Conservation (phyloP, 2,888 invertebrate species). For the Lycocerus yunnanus region DNA sequence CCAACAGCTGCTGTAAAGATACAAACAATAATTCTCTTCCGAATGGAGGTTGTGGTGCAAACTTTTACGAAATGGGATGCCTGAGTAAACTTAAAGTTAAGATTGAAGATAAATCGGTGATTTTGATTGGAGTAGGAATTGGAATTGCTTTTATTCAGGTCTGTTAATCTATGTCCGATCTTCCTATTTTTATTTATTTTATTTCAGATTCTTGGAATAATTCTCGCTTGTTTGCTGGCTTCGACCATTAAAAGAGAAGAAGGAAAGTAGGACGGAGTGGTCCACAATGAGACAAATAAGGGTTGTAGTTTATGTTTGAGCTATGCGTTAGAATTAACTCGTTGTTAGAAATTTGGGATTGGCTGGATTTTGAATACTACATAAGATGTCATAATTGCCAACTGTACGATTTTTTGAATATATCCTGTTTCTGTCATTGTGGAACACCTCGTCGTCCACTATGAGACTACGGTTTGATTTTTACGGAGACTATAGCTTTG, state of each 20-base stretch:
- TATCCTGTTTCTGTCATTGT: too few species aligned
- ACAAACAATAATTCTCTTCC: conserved; percentile 43
- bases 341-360: too few species aligned
- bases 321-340: too few species aligned
- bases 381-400: too few species aligned
- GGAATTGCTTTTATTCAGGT: conserved; percentile 67
- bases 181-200: conserved; percentile 7
- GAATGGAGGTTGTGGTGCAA: conserved; percentile 43
- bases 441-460: too few species aligned
- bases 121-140: conserved; percentile 67
- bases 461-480: too few species aligned
- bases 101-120: conserved; percentile 60
- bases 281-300: too few species aligned
- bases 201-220: conserved; percentile 79
- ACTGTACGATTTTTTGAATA: too few species aligned
- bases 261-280: conserved; percentile 10
- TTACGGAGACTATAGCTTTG: too few species aligned
- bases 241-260: conserved; percentile 35
- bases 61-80: conserved; percentile 59
- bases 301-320: too few species aligned
- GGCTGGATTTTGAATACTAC: too few species aligned
- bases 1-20: conserved; percentile 66
- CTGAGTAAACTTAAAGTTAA: conserved; percentile 60
- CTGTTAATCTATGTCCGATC: conserved; percentile 18
- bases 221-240: conserved; percentile 82